phyloP scores from a whole-genome alignment of 2,113 vertebrate species.

The Choloepus hoffmanni region DNA sequence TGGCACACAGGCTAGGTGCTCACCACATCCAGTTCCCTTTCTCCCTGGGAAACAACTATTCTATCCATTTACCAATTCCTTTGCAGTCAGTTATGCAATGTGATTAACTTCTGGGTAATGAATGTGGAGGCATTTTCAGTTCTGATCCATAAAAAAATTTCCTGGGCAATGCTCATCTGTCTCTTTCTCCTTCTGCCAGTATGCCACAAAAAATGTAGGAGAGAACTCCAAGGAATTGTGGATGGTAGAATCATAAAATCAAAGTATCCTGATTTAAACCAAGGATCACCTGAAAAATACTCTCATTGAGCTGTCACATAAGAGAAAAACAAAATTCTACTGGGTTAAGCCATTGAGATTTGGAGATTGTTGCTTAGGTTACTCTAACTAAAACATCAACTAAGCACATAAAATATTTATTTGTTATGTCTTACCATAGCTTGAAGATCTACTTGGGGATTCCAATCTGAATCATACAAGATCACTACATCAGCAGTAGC shows the following conservation, averaged over 20 bases:
- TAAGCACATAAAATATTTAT: slow-evolving; percentile 6
- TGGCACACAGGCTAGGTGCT: not conserved
- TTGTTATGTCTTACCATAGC: slow-evolving; percentile 92
- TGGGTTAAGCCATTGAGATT: not conserved
- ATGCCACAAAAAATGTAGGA: not conserved
- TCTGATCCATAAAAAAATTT: not conserved
- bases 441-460: slow-evolving; percentile 99
- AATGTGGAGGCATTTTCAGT: not conserved
- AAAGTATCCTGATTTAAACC: not conserved
- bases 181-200: not conserved
- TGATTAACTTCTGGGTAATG: not conserved
- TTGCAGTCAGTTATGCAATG: not conserved
- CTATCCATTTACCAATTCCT: not conserved
- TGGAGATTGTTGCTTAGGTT: not conserved
- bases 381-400: not conserved
- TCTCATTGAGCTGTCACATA: not conserved
- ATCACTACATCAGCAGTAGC: slow-evolving; percentile 99
- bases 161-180: not conserved
- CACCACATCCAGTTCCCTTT: not conserved
- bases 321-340: slow-evolving; percentile 39
- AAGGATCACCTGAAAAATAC: not conserved
- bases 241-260: not conserved
- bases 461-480: slow-evolving; percentile 99
- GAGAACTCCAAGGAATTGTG: not conserved
- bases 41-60: not conserved